Evolutionary conservation across 2,797 vertebrate genomes (phyloP).

Genomic region (Todus mexicanus): DNA sequence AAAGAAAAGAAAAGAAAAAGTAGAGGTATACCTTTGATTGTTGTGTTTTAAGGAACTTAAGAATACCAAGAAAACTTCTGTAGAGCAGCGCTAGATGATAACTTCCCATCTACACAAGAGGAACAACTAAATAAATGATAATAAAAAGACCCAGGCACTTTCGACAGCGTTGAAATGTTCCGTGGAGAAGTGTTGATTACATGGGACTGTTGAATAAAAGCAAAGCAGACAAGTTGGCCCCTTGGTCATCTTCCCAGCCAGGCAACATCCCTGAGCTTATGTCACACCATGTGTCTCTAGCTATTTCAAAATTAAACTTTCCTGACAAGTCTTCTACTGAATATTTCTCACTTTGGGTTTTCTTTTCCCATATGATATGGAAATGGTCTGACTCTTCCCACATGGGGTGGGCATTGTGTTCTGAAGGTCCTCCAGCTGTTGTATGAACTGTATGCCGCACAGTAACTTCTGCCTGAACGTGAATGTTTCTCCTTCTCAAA

Average conservation of each 20-base stretch:
- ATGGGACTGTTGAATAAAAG: background rate
- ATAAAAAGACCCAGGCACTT: background rate
- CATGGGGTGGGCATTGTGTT: background rate
- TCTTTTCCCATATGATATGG: background rate
- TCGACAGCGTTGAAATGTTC: background rate
- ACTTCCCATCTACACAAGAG: background rate
- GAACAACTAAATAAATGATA: background rate
- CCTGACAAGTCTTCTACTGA: background rate
- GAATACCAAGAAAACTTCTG: background rate
- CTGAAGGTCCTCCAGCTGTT: background rate
- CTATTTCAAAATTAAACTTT: background rate
- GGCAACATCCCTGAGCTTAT: background rate
- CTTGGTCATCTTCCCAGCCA: background rate
- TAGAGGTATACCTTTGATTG: background rate
- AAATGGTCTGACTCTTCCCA: background rate
- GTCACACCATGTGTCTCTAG: background rate
- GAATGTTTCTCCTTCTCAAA: background rate
- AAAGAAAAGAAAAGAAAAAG: background rate
- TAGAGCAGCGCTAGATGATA: background rate
- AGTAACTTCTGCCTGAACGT: background rate
- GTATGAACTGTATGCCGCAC: too few relatives aligned
- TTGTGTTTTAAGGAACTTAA: background rate
- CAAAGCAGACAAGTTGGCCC: background rate
- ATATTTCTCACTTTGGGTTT: background rate
- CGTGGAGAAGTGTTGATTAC: background rate